phyloP scores from a whole-genome alignment of 2,888 invertebrate genomes.

The Drosophila paranaensis region DNA sequence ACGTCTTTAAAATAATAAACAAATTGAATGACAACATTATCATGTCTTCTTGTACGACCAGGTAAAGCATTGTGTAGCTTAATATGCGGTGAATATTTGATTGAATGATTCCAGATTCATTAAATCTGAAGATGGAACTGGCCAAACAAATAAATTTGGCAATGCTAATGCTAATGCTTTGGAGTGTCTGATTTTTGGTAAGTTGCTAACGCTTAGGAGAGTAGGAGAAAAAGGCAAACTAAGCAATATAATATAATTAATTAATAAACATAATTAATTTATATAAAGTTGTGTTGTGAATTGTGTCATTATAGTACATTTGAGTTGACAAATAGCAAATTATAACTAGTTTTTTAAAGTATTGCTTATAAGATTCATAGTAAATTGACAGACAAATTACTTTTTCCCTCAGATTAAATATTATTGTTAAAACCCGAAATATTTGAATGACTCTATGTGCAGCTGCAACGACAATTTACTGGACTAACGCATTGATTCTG shows the following conservation, averaged over 20 bases:
- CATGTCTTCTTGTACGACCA: background rate
- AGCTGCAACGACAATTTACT: conserved; percentile 6
- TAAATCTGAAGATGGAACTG: too few relatives aligned
- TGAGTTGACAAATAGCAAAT: too few relatives aligned
- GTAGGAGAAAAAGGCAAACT: too few relatives aligned
- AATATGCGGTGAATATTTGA: background rate
- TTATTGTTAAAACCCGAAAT: background rate
- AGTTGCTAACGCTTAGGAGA: too few relatives aligned
- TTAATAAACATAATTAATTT: too few relatives aligned
- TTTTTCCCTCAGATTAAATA: background rate
- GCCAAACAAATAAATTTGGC: background rate
- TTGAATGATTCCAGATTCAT: background rate
- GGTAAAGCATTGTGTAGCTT: too few relatives aligned
- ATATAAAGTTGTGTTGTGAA: too few relatives aligned
- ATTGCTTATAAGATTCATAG: background rate
- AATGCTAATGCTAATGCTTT: too few relatives aligned
- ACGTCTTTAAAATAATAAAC: background rate
- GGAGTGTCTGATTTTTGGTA: too few relatives aligned
- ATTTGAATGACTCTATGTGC: background rate
- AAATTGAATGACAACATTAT: background rate
- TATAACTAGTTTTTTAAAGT: too few relatives aligned
- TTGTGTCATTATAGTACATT: too few relatives aligned
- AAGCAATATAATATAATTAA: too few relatives aligned
- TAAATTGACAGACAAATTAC: background rate
- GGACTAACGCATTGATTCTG: conserved; percentile 25